Conservation (phyloP, 2,888 invertebrate species). For the Xylophagus ater region DNA sequence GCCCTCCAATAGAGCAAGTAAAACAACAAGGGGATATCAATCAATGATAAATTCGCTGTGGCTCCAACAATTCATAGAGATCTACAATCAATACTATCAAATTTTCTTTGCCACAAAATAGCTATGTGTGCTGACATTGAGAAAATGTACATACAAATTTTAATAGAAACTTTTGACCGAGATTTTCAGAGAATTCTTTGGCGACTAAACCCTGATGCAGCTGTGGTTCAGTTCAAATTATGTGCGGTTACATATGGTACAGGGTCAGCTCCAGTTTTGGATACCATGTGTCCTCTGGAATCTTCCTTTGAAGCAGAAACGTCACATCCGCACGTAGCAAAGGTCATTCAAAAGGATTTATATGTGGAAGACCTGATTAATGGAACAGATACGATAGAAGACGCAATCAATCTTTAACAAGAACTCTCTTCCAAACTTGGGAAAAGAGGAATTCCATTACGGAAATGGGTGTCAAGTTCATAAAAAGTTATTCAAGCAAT, state of each 20-base stretch:
- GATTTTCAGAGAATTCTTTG: slow-evolving; percentile 22
- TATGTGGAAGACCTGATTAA: slow-evolving; percentile 19
- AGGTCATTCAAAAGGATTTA: slow-evolving; percentile 12
- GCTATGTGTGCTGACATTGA: slow-evolving; percentile 24
- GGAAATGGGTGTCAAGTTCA: slow-evolving; percentile 18
- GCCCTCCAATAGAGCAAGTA: slow-evolving; percentile 16
- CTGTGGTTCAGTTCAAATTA: slow-evolving; percentile 17
- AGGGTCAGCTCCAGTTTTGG: slow-evolving; percentile 20
- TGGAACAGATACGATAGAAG: slow-evolving; percentile 12
- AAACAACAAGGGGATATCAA: slow-evolving; percentile 17
- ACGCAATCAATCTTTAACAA: slow-evolving; percentile 11
- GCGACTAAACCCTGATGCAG: slow-evolving; percentile 14
- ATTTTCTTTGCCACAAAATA: slow-evolving; percentile 14
- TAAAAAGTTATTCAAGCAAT: slow-evolving; percentile 5
- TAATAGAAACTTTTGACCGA: slow-evolving; percentile 17
- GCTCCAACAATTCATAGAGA: slow-evolving; percentile 24
- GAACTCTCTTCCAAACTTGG: slow-evolving; percentile 10
- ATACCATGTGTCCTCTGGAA: slow-evolving; percentile 16
- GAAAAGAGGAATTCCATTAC: slow-evolving; percentile 11
- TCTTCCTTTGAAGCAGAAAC: slow-evolving; percentile 12
- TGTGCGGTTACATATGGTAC: slow-evolving; percentile 21
- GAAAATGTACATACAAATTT: slow-evolving; percentile 26
- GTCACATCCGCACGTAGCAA: slow-evolving; percentile 15
- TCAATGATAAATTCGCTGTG: slow-evolving; percentile 22
- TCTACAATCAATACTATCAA: slow-evolving; percentile 17